phyloP scores from a whole-genome alignment of 2,113 vertebrate species.

The Scortum barcoo region DNA sequence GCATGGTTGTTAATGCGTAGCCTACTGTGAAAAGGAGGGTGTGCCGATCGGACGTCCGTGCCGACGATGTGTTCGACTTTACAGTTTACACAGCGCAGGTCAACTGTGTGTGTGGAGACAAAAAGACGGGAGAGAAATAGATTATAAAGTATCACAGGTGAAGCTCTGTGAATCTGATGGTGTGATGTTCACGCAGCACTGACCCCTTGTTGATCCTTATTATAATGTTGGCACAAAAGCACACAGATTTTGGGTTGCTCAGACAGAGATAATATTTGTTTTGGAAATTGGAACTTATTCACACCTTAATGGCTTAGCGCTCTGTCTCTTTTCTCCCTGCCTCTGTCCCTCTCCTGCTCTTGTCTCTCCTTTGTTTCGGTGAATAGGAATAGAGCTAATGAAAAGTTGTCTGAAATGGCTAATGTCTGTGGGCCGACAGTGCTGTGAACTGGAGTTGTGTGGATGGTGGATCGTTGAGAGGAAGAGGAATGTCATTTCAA shows the following conservation, averaged over 20 bases:
- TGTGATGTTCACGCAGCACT: slow-evolving; percentile 56
- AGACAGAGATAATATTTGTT: slow-evolving; percentile 86
- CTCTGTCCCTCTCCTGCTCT: slow-evolving; percentile 36
- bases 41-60: slow-evolving; percentile 6
- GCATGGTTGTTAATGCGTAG: slow-evolving; percentile 48
- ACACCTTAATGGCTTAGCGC: slow-evolving; percentile 77
- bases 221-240: slow-evolving; percentile 76
- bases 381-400: slow-evolving; percentile 58
- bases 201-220: slow-evolving; percentile 79
- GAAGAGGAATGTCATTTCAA: slow-evolving; percentile 49
- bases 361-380: slow-evolving; percentile 27
- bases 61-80: slow-evolving; percentile 51
- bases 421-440: slow-evolving; percentile 13
- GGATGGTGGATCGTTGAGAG: slow-evolving; percentile 27
- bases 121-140: slow-evolving; percentile 62
- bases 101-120: slow-evolving; percentile 35
- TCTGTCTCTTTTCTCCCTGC: slow-evolving; percentile 32
- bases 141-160: slow-evolving; percentile 65
- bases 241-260: slow-evolving; percentile 77
- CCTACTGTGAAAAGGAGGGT: slow-evolving; percentile 28
- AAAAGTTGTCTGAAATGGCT: slow-evolving; percentile 49
- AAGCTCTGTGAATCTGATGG: slow-evolving; percentile 57
- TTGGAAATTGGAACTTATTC: slow-evolving; percentile 85
- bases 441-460: slow-evolving; percentile 19
- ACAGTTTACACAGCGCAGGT: slow-evolving; percentile 47